These are phyloP conservation scores for Rhipidura dahli DNA, from an alignment of 2,113 vertebrate genomes.

Conservation along the genomic window DNA sequence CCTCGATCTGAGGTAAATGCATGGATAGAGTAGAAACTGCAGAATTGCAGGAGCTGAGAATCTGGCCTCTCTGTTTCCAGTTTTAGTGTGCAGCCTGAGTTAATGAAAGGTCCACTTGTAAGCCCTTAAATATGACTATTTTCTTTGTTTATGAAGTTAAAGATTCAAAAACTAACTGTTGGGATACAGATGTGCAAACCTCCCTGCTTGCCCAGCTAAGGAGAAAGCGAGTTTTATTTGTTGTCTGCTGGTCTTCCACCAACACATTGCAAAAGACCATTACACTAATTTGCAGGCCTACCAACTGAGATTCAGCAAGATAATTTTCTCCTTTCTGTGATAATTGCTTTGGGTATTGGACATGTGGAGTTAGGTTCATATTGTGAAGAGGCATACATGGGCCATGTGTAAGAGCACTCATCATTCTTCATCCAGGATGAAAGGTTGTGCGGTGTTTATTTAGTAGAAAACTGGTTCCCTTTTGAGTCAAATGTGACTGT, in stretches of 20 bases:
- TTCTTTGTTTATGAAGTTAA: not conserved
- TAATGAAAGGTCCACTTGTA: conserved; percentile 6
- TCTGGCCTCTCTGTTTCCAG: not conserved
- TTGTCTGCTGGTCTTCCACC: not conserved
- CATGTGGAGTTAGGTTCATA: not conserved
- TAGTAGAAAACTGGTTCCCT: not conserved
- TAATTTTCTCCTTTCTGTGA: not conserved
- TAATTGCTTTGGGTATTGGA: not conserved
- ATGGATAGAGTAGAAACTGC: not conserved
- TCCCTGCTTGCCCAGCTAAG: not conserved
- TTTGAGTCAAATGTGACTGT: not conserved
- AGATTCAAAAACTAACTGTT: not conserved
- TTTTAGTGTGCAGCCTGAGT: not conserved
- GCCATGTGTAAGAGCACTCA: not conserved
- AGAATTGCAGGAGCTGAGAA: not conserved
- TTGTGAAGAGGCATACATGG: not conserved
- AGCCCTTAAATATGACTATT: not conserved
- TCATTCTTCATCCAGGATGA: too few relatives aligned
- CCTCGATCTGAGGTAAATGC: not conserved
- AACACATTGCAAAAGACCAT: not conserved
- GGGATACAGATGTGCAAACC: not conserved
- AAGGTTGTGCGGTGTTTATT: not conserved
- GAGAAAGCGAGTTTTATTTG: not conserved
- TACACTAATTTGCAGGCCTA: not conserved
- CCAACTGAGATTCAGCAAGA: not conserved